Evolutionary conservation across 2,113 vertebrate genomes (phyloP).

Genomic region (Antigone vipio): DNA sequence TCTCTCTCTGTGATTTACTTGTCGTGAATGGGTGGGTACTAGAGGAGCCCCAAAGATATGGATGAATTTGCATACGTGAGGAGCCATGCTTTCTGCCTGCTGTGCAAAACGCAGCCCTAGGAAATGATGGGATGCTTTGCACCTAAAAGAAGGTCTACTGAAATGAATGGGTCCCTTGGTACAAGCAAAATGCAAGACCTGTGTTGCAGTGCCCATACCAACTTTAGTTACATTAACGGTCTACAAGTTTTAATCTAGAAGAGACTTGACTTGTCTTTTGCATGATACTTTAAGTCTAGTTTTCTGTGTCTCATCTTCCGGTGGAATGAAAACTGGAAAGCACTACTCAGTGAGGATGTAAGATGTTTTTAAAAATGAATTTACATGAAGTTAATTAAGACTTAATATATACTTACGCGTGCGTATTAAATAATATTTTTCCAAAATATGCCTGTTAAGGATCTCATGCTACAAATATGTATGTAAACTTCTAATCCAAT

Average conservation of each 20-base stretch:
- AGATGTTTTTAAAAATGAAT: background rate
- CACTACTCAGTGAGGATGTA: background rate
- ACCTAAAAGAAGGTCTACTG: background rate
- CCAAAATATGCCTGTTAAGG: background rate
- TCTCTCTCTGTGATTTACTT: constrained; percentile 34
- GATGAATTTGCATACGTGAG: background rate
- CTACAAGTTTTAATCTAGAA: background rate
- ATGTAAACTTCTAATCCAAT: background rate
- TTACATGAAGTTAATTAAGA: background rate
- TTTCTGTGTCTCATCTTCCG: background rate
- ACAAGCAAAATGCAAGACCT: background rate
- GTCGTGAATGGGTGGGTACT: background rate
- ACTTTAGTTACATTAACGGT: fast-evolving
- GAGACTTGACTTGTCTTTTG: background rate
- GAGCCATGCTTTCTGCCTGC: background rate
- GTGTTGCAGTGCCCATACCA: fast-evolving
- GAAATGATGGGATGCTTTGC: background rate
- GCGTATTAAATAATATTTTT: background rate
- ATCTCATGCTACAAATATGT: background rate
- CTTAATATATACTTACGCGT: background rate
- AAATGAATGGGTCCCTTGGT: background rate
- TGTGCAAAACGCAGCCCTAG: background rate
- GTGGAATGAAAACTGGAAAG: background rate
- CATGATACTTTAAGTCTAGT: background rate
- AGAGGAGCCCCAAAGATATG: background rate